Base-by-base conservation (phyloP, 1,140 invertebrate species). In the Halictus rubicundus region DNA sequence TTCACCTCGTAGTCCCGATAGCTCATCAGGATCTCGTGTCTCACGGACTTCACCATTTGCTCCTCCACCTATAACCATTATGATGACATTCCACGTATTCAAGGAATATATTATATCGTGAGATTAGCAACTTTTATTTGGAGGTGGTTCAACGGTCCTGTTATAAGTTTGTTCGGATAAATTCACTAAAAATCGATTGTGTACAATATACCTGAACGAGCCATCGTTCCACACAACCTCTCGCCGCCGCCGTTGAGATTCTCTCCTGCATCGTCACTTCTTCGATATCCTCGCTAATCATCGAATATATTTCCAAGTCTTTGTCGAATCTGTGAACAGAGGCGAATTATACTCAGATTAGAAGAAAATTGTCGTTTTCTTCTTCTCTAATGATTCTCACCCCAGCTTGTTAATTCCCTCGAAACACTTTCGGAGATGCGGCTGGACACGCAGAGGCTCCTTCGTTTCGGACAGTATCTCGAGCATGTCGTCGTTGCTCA, bases 401-500 rank as follows among this genome's bases (percentile, higher is more conserved):
- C 93, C 89, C 16, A 92, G 82, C 81, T 79, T 92, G 0, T 86
- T 85, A 39, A 92, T 92, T 37, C 91, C 92, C 92, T 98, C 97
- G 87, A 99, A 98, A 92, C 97, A 98, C 93, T 99, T 99, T 90
- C 97, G 97, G 63, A 99, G 93, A 94, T 98, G 97, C 0, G 97
- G 97, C 88, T 98, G 97, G 6, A 99, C 97, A 80, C 97, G 95
- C 21, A 95, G 89, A 1, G 96, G 97, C 93, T 99, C 97, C 92
- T 98, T 98, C 0, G 97, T 96, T 94, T 99, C 97, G 0, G 98
- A 98, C 60, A 99, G 93, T 88, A 99, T 99, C 92, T 99, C 97
- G 32, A 99, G 93, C 95, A 99, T 97, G 93, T 99, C 98, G 88
- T 99, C 97, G 89, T 99, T 99, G 10, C 98, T 99, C 54, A 99